Base-by-base conservation (phyloP, 2,888 invertebrate genomes). In the Ennomos quercinarius region DNA sequence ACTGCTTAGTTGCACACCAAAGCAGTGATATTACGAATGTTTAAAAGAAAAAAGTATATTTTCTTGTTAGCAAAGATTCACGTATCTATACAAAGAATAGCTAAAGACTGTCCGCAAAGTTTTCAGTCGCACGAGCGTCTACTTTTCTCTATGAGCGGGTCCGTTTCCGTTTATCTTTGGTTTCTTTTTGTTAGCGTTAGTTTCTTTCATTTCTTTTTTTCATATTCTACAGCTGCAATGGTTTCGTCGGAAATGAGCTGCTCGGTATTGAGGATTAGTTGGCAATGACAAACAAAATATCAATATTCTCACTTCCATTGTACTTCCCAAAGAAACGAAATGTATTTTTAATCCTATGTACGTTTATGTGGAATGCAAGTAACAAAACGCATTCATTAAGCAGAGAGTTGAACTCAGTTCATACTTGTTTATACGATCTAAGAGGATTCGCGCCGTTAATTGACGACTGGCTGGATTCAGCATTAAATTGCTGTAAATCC, bases 401-500 rank as follows among this genome's bases (percentile, higher is more conserved):
- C 38, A 34, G 40, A 56, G 50, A 62, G 59, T 52, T 27, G 37
- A 57, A 35, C 45, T 50, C 47, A n/a, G n/a, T n/a, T n/a, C 40
- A 57, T 53, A 54, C 53, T 51, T 42, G 70, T 69, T 73, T 70
- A 70, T 76, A 74, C 72, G 70, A 81, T 81, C 73, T 76, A 83
- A 78, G 77, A 78, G 78, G 78, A 77, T 78, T 80, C 69, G 74
- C 78, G 68, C 72, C 77, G 84, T 88, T 90, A 91, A 91, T 89
- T 89, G 89, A 91, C 81, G 87, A 80, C 75, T 81, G 82, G 81
- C 80, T 81, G 83, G 82, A 81, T 82, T 81, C 82, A 81, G 85
- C 84, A 86, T 87, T 87, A 87, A 89, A 91, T 90, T 90, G 88
- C 87, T 89, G 87, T 86, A 89, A 91, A 91, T 92, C 89, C 91